These are phyloP conservation scores for Molossus molossus DNA, from an alignment of 2,797 vertebrate genomes.

Conservation along the genomic window DNA sequence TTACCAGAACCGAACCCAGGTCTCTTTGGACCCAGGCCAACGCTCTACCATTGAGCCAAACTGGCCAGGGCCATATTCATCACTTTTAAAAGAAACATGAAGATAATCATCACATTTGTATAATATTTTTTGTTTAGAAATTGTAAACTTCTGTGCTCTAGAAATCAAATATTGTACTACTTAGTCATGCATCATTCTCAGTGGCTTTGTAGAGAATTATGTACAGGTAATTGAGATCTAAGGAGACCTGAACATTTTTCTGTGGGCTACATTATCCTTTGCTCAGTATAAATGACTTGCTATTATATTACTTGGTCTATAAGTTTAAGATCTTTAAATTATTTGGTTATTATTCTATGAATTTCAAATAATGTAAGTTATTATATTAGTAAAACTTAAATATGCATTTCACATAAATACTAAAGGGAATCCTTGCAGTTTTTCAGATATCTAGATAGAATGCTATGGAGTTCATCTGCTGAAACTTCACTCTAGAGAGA, in stretches of 20 bases:
- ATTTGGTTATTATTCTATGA: constrained; percentile 47
- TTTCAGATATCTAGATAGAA: constrained; percentile 29
- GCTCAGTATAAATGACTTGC: neutral
- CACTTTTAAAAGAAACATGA: constrained; percentile 47
- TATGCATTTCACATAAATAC: constrained; percentile 25
- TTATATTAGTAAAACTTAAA: constrained; percentile 68
- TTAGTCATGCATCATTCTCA: constrained; percentile 31
- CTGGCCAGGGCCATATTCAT: neutral
- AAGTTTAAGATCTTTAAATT: constrained; percentile 25
- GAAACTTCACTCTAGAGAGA: constrained; percentile 11
- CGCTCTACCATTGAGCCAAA: too few relatives aligned
- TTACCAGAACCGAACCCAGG: too few relatives aligned
- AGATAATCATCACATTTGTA: constrained; percentile 31
- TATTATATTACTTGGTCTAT: neutral
- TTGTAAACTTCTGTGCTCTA: constrained; percentile 58
- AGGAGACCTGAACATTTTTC: constrained; percentile 5
- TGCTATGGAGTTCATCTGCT: constrained; percentile 13
- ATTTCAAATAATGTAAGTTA: constrained; percentile 57
- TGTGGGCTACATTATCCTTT: constrained; percentile 18
- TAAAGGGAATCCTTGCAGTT: neutral
- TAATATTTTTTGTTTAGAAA: constrained; percentile 64
- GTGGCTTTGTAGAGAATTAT: constrained; percentile 42
- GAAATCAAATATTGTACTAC: constrained; percentile 11
- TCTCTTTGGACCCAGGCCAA: too few relatives aligned
- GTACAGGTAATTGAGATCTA: constrained; percentile 26